Evolutionary conservation across 2,797 vertebrate species (phyloP), one percentile per base, ranked within the genome.

Genomic region (Lagothrix lagotricha): DNA sequence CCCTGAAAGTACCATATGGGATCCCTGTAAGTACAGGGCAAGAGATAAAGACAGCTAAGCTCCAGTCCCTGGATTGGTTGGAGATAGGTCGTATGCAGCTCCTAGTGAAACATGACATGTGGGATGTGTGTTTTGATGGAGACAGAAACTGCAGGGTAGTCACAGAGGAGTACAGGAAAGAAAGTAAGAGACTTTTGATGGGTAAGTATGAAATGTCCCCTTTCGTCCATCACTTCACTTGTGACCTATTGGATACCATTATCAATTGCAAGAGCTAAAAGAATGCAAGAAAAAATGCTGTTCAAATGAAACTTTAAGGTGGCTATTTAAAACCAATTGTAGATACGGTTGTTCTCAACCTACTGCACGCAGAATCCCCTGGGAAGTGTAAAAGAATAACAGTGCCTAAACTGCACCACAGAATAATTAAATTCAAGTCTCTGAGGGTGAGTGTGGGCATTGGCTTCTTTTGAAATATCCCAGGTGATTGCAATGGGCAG

Each of bases 271-370:
- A 77, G n/a, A 77, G 15, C 46, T 72, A 41, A 96, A 76, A 39
- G 22, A 82, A 70, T 6, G 48, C 52, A 61, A 48, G 39, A 41
- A 75, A 77, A 75, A 86, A 91, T 94, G 15, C 46, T 67, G 12
- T 88, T 93, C 15, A 73, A 88, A 76, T 92, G 57, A 86, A 41
- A 52, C 36, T 33, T 75, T 82, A 67, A 88, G 26, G 33, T 46
- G 57, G 50, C 13, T 33, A 57, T 90, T 85, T 41, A 96, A 15
- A n/a, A 67, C 17, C 57, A 82, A 19, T 67, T 84, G n/a, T 83
- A 92, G 86, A 87, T 77, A 73, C 5, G 46, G 48, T 93, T 93
- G 10, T 87, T 84, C 46, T 93, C 89, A 93, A 54, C 12, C 67
- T 44, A 24, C 17, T 93, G 15, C 12, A 67, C 4, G 73, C 64